These are phyloP conservation scores for Phoebastria nigripes DNA, from an alignment of 2,797 vertebrate species.

Conservation along the genomic window DNA sequence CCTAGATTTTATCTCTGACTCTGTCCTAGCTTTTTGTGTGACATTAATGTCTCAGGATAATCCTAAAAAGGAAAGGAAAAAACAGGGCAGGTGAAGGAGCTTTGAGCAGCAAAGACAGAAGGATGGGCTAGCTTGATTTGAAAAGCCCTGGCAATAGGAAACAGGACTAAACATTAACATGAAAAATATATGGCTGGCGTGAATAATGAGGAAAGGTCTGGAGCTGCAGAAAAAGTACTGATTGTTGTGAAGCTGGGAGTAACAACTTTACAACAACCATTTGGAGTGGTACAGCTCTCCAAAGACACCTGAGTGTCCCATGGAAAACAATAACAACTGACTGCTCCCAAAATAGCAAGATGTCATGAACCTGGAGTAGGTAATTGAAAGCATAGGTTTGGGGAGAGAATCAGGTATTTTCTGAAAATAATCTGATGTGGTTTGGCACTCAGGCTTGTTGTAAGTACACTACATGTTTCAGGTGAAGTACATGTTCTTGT, in stretches of 20 bases:
- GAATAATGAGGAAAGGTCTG: not conserved
- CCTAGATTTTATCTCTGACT: not conserved
- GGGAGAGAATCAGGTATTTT: not conserved
- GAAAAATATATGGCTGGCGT: not conserved
- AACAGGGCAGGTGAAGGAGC: not conserved
- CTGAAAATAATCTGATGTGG: not conserved
- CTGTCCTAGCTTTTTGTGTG: not conserved
- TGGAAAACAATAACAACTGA: not conserved
- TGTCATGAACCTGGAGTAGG: not conserved
- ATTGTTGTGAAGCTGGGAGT: not conserved
- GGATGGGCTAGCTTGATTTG: not conserved
- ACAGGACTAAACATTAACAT: not conserved
- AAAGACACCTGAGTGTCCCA: not conserved
- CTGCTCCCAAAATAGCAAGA: not conserved
- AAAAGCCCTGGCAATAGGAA: not conserved
- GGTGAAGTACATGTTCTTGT: not conserved
- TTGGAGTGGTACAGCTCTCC: not conserved
- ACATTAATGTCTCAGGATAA: not conserved
- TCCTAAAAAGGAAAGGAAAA: not conserved
- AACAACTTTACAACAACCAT: not conserved
- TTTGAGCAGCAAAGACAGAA: not conserved
- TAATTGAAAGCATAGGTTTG: not conserved
- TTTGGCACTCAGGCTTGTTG: not conserved
- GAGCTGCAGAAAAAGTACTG: not conserved
- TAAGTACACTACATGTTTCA: rapidly evolving